These are phyloP conservation scores for Tiliacea aurago DNA, from an alignment of 2,888 invertebrate species.

Conservation along the genomic window DNA sequence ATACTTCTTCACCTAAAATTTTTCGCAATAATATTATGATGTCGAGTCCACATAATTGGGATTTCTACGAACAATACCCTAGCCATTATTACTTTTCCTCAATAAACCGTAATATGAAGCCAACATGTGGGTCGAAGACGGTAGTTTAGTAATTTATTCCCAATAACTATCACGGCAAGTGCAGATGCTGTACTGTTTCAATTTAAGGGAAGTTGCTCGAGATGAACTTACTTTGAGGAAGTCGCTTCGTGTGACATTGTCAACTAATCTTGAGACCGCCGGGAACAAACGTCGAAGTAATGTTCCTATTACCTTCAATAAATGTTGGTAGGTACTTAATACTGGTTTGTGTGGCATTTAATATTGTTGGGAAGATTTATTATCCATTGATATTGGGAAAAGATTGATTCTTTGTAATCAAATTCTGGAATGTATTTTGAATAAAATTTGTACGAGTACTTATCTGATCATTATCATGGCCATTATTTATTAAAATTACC, in stretches of 20 bases:
- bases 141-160: conserved; percentile 79
- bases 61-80: neutral
- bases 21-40: neutral
- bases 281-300: conserved; percentile 75
- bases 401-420: neutral
- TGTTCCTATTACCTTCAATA: conserved; percentile 61
- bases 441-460: neutral
- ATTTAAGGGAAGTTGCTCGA: conserved; percentile 87
- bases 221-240: conserved; percentile 88
- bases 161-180: conserved; percentile 84
- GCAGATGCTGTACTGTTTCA: conserved; percentile 89
- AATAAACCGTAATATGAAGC: conserved; percentile 42
- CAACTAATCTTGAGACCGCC: conserved; percentile 86
- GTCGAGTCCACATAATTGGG: conserved; percentile 2
- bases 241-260: conserved; percentile 87
- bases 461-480: no score
- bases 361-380: neutral
- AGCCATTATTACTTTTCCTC: conserved; percentile 41
- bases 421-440: neutral
- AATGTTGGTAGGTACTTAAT: conserved; percentile 20
- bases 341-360: conserved; percentile 12
- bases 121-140: conserved; percentile 56
- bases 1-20: neutral
- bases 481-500: neutral
- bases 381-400: neutral